Evolutionary conservation across 2,113 vertebrate genomes (phyloP).

Genomic region (Macquaria ambigua): DNA sequence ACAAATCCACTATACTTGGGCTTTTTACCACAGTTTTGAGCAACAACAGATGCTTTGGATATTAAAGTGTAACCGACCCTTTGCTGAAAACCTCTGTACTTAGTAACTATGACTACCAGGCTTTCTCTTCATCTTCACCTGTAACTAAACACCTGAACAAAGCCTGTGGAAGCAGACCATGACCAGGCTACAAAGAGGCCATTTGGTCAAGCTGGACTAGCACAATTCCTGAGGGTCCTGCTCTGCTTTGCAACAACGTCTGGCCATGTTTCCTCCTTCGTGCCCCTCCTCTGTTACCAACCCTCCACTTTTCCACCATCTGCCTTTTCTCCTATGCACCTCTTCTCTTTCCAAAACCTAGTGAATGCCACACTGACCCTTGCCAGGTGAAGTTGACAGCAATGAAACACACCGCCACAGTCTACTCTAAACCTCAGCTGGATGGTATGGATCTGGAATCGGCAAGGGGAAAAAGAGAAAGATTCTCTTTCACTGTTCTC

Average conservation of each 20-base stretch:
- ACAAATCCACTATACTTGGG: slow-evolving; percentile 23
- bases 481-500: slow-evolving; percentile 35
- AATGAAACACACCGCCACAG: slow-evolving; percentile 16
- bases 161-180: slow-evolving; percentile 46
- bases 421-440: slow-evolving; percentile 31
- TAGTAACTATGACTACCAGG: slow-evolving; percentile 63
- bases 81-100: slow-evolving; percentile 43
- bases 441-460: slow-evolving; percentile 48
- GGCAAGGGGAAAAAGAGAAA: slow-evolving; percentile 41
- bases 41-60: slow-evolving; percentile 52
- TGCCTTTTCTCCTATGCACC: slow-evolving; percentile 29
- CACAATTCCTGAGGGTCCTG: slow-evolving; percentile 49
- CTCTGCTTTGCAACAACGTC: slow-evolving; percentile 46
- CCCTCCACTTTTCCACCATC: slow-evolving; percentile 24
- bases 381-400: slow-evolving; percentile 53
- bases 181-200: slow-evolving; percentile 62
- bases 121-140: slow-evolving; percentile 65
- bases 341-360: slow-evolving; percentile 36
- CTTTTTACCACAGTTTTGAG: slow-evolving; percentile 40
- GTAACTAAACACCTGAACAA: slow-evolving; percentile 75
- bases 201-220: slow-evolving; percentile 67
- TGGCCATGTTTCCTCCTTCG: slow-evolving; percentile 49
- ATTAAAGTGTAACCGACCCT: slow-evolving; percentile 43
- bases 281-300: slow-evolving; percentile 41
- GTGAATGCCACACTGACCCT: slow-evolving; percentile 36